Percentiles rank a stretch among this genome's conserved stretches.
phyloP scores from a whole-genome alignment of 1,140 invertebrate genomes.

The Ptiloglossa arizonensis region DNA sequence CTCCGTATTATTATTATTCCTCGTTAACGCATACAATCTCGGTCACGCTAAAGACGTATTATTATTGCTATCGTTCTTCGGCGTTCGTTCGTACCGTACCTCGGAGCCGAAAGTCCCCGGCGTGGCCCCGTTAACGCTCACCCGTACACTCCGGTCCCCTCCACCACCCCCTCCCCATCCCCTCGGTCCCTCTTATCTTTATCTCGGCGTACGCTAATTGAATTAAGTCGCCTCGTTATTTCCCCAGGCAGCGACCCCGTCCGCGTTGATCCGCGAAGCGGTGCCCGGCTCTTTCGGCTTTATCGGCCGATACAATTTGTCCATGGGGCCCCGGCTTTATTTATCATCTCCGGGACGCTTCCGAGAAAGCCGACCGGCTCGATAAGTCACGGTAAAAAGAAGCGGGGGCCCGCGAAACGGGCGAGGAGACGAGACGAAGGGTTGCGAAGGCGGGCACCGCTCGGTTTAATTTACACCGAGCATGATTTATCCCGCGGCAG shows the following conservation, averaged over 20 bases:
- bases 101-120: not conserved
- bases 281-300: constrained; percentile 3
- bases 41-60: too few relatives aligned
- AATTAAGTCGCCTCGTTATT: constrained; percentile 60
- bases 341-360: constrained; percentile 53
- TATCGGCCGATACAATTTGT: constrained; percentile 67
- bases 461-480: constrained; percentile 65
- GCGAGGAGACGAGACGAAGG: not conserved
- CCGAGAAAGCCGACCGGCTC: constrained; percentile 51
- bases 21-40: too few relatives aligned
- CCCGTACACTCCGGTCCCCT: not conserved
- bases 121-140: not conserved
- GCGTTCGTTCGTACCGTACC: too few relatives aligned
- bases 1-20: too few relatives aligned
- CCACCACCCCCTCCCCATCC: too few relatives aligned
- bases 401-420: not conserved
- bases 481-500: constrained; percentile 62
- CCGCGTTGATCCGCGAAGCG: constrained; percentile 13
- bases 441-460: constrained; percentile 46
- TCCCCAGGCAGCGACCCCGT: constrained; percentile 39
- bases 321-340: constrained; percentile 56
- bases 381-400: constrained; percentile 60
- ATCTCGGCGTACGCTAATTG: constrained; percentile 49
- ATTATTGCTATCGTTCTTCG: too few relatives aligned
- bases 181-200: constrained; percentile 7